Evolutionary conservation across 2,113 vertebrate species (phyloP), one percentile per base, ranked within the genome.

Genomic region (Kryptolebias marmoratus): DNA sequence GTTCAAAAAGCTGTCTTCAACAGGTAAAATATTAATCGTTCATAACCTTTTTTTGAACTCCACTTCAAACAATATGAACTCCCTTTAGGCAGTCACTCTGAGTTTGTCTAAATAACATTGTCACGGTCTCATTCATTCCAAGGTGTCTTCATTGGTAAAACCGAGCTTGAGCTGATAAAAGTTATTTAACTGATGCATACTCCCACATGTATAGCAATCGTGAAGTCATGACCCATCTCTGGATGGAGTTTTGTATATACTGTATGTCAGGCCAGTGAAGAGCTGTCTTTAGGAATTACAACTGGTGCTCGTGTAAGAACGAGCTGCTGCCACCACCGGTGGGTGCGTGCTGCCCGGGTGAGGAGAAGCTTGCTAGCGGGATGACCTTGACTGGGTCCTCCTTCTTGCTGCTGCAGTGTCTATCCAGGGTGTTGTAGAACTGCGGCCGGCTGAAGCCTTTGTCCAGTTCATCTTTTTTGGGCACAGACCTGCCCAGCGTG

Each of bases 341-440:
- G 0, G 93, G 83, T 0, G 89, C 84, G 85, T 94, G 92, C 75
- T 95, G 94, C 75, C 89, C 74, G 0, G 90, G 87, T 27, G 93
- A 87, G 6, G 94, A 92, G 69, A 98, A 97, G 84, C 94, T 97
- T 49, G 95, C 95, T 91, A 98, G 92, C 12, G 96, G 94, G 77
- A 98, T 98, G 75, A 97, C 94, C 93, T 98, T 97, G 85, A 95
- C 90, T 0, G 95, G 91, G 44, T 97, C 95, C 77, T 96, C 95
- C 79, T 93, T 95, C 77, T 92, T 91, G 81, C 89, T 71, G 56
- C 94, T 71, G 72, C 94, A 95, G 85, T 94, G 94, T 97, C 96
- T 96, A 48, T 98, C 95, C 50, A 96, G 94, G 75, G 94, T 94
- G 89, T 93, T 95, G 90, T 97, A 98, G 94, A 98, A 96, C 86